phyloP scores from a whole-genome alignment of 2,797 vertebrate species.

The Neoniphon sammara region DNA sequence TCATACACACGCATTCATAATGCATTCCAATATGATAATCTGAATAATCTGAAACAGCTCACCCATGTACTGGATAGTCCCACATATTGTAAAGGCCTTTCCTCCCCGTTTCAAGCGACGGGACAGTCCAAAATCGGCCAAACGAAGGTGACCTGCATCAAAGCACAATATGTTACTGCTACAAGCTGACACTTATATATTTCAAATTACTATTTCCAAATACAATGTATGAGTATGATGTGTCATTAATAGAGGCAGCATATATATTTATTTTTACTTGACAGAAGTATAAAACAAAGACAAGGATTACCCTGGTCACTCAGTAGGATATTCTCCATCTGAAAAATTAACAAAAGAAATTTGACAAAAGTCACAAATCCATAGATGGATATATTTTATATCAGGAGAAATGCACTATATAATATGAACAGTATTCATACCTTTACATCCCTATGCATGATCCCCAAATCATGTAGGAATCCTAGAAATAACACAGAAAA shows the following conservation, averaged over 20 bases:
- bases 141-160: slow-evolving; percentile 88
- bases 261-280: background rate
- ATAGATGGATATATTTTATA: background rate
- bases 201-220: background rate
- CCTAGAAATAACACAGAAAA: slow-evolving; percentile 74
- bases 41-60: slow-evolving; percentile 58
- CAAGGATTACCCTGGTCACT: slow-evolving; percentile 87
- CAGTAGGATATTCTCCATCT: slow-evolving; percentile 96
- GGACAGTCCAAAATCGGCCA: slow-evolving; percentile 92
- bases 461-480: slow-evolving; percentile 90
- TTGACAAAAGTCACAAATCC: background rate
- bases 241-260: background rate
- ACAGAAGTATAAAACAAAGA: background rate
- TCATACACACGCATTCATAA: background rate
- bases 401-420: background rate
- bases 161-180: slow-evolving; percentile 2
- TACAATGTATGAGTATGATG: background rate
- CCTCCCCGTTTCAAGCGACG: slow-evolving; percentile 85
- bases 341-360: slow-evolving; percentile 56
- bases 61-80: slow-evolving; percentile 96
- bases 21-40: background rate
- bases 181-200: background rate
- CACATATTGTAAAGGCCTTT: slow-evolving; percentile 90
- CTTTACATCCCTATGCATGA: slow-evolving; percentile 93
- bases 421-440: slow-evolving; percentile 69